These are phyloP conservation scores for Illadopsis cleaveri DNA, from an alignment of 2,113 vertebrate genomes.

Conservation along the genomic window DNA sequence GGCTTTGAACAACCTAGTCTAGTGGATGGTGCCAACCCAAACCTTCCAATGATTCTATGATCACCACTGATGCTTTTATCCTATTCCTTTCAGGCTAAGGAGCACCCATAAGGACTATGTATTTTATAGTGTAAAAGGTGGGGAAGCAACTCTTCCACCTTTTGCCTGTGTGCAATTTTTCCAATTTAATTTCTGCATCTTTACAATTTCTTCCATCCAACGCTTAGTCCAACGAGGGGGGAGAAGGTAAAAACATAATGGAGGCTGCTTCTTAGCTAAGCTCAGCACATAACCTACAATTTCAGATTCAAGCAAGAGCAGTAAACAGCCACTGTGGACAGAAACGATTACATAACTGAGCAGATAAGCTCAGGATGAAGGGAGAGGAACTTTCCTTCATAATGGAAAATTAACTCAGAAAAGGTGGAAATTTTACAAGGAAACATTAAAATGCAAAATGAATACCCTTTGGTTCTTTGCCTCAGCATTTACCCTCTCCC, in stretches of 20 bases:
- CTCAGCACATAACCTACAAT: not conserved
- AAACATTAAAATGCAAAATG: not conserved
- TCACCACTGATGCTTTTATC: not conserved
- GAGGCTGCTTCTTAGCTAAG: not conserved
- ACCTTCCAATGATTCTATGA: not conserved
- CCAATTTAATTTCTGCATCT: not conserved
- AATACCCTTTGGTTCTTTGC: conserved; percentile 16
- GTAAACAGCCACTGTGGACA: not conserved
- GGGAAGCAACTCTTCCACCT: not conserved
- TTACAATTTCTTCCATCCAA: not conserved
- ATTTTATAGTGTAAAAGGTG: not conserved
- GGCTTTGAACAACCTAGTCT: not conserved
- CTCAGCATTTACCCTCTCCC: conserved; percentile 3
- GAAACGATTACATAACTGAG: conserved; percentile 32
- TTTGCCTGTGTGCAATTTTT: not conserved
- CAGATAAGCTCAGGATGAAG: not conserved
- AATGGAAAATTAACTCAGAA: conserved; percentile 2
- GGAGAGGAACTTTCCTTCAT: not conserved
- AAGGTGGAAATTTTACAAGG: conserved; percentile 24
- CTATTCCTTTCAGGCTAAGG: not conserved
- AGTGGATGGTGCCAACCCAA: not conserved
- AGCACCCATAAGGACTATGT: not conserved
- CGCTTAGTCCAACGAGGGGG: not conserved
- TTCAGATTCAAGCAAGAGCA: conserved; percentile 19
- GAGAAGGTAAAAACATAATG: not conserved